Conservation (phyloP, 2,797 vertebrate species). For the Karalla daura region DNA sequence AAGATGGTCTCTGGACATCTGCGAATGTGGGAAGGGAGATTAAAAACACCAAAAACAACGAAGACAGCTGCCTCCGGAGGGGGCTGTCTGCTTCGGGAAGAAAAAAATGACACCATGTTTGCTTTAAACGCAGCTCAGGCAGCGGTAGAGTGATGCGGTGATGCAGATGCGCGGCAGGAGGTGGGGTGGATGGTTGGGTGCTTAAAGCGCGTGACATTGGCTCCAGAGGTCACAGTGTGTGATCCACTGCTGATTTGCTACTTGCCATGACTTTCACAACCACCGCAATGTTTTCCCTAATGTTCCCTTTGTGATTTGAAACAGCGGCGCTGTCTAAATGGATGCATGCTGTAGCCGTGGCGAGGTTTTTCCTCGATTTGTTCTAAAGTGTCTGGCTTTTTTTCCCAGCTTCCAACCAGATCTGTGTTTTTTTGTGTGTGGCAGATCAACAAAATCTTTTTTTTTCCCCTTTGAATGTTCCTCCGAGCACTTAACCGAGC, state of each 20-base stretch:
- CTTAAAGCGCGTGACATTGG: background rate
- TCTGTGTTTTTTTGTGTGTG: background rate
- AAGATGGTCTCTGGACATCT: constrained; percentile 8
- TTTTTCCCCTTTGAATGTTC: constrained; percentile 7
- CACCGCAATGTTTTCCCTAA: background rate
- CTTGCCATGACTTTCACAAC: background rate
- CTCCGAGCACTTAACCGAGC: constrained; percentile 15
- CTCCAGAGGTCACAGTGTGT: background rate
- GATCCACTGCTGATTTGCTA: background rate
- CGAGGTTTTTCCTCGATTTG: background rate
- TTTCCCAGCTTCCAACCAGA: background rate
- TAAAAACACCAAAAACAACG: constrained; percentile 12
- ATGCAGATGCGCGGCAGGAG: background rate
- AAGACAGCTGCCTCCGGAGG: constrained; percentile 13
- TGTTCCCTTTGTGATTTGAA: background rate
- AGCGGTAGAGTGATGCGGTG: background rate
- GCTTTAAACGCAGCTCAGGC: constrained; percentile 4
- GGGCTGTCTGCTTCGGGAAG: constrained; percentile 3
- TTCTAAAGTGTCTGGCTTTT: background rate
- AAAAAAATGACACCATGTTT: background rate
- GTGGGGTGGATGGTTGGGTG: background rate
- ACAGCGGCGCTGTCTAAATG: background rate
- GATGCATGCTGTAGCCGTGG: background rate
- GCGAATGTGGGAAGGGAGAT: constrained; percentile 18
- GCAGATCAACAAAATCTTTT: background rate